These are phyloP conservation scores for Phalacrocorax pelagicus DNA, from an alignment of 2,113 vertebrate species.

Conservation along the genomic window DNA sequence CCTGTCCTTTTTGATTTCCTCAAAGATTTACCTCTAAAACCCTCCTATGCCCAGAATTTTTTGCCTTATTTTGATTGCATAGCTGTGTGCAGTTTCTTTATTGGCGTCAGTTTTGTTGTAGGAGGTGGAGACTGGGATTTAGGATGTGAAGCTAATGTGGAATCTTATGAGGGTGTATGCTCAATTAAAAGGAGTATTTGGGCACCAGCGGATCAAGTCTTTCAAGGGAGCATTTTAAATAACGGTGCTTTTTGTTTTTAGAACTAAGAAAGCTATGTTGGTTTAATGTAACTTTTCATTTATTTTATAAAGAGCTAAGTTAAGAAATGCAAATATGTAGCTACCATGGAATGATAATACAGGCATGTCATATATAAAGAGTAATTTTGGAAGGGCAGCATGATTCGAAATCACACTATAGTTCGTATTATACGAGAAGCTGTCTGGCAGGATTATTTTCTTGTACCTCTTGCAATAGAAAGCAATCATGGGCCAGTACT, in stretches of 20 bases:
- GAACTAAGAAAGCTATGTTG: background rate
- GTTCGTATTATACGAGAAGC: background rate
- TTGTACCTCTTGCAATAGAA: background rate
- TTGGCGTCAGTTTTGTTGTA: background rate
- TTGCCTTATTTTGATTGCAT: background rate
- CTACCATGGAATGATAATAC: background rate
- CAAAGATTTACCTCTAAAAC: background rate
- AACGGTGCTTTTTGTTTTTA: background rate
- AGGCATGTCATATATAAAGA: background rate
- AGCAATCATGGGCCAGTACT: background rate
- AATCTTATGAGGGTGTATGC: background rate
- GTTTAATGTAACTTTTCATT: background rate
- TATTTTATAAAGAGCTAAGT: background rate
- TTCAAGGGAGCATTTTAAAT: background rate
- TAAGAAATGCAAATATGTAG: background rate
- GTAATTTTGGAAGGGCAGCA: background rate
- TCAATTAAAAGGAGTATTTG: background rate
- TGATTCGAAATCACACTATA: background rate
- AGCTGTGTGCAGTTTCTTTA: background rate
- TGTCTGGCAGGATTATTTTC: background rate
- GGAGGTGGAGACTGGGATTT: background rate
- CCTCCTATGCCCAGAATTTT: background rate
- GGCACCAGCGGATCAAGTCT: background rate
- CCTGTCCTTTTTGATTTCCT: constrained; percentile 16
- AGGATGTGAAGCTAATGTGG: background rate